Evolutionary conservation across 2,113 vertebrate species (phyloP), one percentile per base, ranked within the genome.

Genomic region (Paratilapia polleni): DNA sequence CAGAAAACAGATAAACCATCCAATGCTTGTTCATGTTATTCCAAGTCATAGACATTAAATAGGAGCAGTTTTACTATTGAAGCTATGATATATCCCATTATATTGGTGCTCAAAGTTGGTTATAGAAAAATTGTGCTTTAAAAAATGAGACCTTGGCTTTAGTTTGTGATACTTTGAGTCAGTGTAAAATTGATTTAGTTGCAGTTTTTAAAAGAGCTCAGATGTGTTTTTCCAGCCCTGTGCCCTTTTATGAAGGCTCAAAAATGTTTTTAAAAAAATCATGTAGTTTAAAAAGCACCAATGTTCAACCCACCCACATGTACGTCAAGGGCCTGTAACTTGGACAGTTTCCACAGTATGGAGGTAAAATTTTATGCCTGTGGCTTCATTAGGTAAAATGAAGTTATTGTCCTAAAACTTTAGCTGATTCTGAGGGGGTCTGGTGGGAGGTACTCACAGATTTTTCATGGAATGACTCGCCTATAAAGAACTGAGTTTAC

Each of bases 161-260:
- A 31, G 1, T 20, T 73, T 52, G 26, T n/a, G 24, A 11, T 20
- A 52, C 26, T n/a, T n/a, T 70, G 41, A 70, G 43, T 31, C 28
- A 4, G 28, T 31, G 28, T 49, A 0, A 8, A 70, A 70, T 0
- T 70, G 66, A 70, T 17, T 49, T 28, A 20, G 17, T 13, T 52
- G 17, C 66, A 49, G 1, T 52, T 70, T 52, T 52, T 49, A 52
- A 70, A 57, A 52, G 24, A 7, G 5, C 26, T 70, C 24, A 9
- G 3, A 52, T n/a, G 66, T 0, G 0, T 26, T 15, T 49, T 49
- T 49, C 12, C 14, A 49, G 15, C 47, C 56, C 22, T 12, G 10
- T 11, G 20, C 9, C 22, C 9, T 47, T 68, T 26, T 28, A 28
- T 49, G 64, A n/a, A n/a, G 11, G 12, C 2, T 12, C 11, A 12